Base-by-base conservation (phyloP, 64 coral and sea anemone species). In the Stylophora pistillata region DNA sequence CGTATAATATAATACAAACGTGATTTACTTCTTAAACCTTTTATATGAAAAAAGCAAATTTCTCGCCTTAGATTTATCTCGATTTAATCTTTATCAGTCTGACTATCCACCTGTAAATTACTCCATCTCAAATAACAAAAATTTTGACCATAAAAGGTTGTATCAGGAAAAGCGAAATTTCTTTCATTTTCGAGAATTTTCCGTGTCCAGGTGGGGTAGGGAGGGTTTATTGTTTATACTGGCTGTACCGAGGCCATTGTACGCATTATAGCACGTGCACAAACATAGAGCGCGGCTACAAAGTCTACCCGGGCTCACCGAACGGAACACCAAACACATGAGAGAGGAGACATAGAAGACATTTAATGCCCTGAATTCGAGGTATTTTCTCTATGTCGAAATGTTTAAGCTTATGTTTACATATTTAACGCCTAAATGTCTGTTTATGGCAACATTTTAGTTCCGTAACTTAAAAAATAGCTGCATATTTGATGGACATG, bases 181-280 rank as follows among this genome's bases (percentile, higher is more conserved):
- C 16, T 63, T 64, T 64, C 23, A 0, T 47, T 47, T 47, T 4
- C 37, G 37, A 17, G 17, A 64, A 64, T 61, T 61, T 61, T 61
- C 58, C 58, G 58, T 25, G 23, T 68, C 21, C 12, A 11, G 23
- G 26, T 26, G 11, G 9, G 37, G 37, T 7, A 47, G 7, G 37
- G 37, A 47, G 7, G 31, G 12, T 4, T 71, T 71, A 13, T 23
- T 20, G 30, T 17, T 14, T 37, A 33, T 9, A 78, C 10, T 30
- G 28, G 13, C 33, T 62, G 73, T 21, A 82, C 58, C 88, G 88
- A 90, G 88, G 88, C 54, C 30, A 9, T n/a, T n/a, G n/a, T n/a
- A n/a, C n/a, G n/a, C n/a, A n/a, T n/a, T n/a, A n/a, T 15, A 78
- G 65, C 88, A 90, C 88, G 88, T 90, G 88, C 88, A 88, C 80